Evolutionary conservation across 2,113 vertebrate species (phyloP).

Genomic region (Zapus hudsonius): DNA sequence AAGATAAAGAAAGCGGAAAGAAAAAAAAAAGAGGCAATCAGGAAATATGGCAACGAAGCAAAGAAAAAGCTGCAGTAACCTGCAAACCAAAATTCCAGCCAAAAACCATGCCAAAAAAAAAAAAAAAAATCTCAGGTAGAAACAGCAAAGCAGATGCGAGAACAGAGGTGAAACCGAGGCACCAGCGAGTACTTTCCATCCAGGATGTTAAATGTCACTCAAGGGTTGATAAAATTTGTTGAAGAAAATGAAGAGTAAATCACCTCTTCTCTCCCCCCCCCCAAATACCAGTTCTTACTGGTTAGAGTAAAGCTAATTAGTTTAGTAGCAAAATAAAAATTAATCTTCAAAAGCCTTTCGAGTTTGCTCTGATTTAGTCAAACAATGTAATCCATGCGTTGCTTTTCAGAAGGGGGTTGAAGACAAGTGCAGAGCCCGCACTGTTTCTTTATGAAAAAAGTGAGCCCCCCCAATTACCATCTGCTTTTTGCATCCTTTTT

Average conservation of each 20-base stretch:
- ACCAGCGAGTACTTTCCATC: slow-evolving; percentile 34
- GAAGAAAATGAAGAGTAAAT: slow-evolving; percentile 17
- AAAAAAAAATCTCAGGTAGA: slow-evolving; percentile 77
- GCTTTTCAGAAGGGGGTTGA: slow-evolving; percentile 31
- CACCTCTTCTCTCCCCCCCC: not conserved
- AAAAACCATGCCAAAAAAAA: slow-evolving; percentile 85
- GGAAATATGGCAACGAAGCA: slow-evolving; percentile 88
- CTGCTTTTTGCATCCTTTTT: slow-evolving; percentile 79
- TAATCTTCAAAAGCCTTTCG: slow-evolving; percentile 29
- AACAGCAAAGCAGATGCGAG: slow-evolving; percentile 80
- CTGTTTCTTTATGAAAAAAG: slow-evolving; percentile 40
- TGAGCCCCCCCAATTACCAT: slow-evolving; percentile 64
- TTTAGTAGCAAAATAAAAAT: slow-evolving; percentile 47
- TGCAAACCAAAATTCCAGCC: slow-evolving; percentile 84
- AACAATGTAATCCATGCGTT: slow-evolving; percentile 46
- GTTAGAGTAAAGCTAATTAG: slow-evolving; percentile 51
- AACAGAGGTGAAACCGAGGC: slow-evolving; percentile 70
- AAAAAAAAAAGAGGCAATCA: slow-evolving; percentile 86
- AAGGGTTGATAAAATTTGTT: slow-evolving; percentile 18
- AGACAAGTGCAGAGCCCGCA: slow-evolving; percentile 25
- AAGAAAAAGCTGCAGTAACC: slow-evolving; percentile 85
- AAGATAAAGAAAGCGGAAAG: slow-evolving; percentile 82
- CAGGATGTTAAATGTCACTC: slow-evolving; percentile 55
- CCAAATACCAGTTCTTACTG: not conserved
- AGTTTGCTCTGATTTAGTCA: not conserved